phyloP scores from a whole-genome alignment of 2,113 vertebrate species.

The Hemibagrus wyckioides region DNA sequence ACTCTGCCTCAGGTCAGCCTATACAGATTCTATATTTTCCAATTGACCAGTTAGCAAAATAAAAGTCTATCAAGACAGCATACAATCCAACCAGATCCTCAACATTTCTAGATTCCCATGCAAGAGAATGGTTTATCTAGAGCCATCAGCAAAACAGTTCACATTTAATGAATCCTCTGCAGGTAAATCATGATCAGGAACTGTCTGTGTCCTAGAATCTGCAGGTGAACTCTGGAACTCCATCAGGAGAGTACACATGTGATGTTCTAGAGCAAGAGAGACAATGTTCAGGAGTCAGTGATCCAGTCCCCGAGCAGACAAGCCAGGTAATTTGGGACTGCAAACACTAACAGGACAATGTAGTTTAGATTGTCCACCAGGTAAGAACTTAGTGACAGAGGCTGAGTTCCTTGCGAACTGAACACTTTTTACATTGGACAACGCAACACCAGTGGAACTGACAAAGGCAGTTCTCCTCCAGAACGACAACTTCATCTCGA shows the following conservation, averaged over 20 bases:
- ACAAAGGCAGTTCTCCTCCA: slow-evolving; percentile 96
- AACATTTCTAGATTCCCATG: not conserved
- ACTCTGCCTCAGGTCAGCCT: not conserved
- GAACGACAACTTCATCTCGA: slow-evolving; percentile 85
- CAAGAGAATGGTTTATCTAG: not conserved
- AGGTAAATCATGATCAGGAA: not conserved
- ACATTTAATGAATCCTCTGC: not conserved
- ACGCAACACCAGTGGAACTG: slow-evolving; percentile 98
- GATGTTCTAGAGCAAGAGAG: not conserved
- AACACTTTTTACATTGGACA: slow-evolving; percentile 95
- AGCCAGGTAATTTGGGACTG: not conserved
- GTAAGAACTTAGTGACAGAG: slow-evolving; percentile 75
- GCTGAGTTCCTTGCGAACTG: slow-evolving; percentile 89
- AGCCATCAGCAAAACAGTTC: not conserved
- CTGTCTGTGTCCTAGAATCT: not conserved
- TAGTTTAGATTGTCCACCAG: not conserved
- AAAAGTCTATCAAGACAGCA: not conserved
- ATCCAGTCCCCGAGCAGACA: not conserved
- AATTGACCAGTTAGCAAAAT: not conserved
- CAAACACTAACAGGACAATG: not conserved
- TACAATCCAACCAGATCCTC: not conserved
- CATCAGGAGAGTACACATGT: not conserved
- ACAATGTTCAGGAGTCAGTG: slow-evolving; percentile 7
- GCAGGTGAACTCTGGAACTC: not conserved
- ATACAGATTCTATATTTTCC: not conserved